Conservation (phyloP, 2,113 vertebrate genomes). For the Callocephalon fimbriatum region DNA sequence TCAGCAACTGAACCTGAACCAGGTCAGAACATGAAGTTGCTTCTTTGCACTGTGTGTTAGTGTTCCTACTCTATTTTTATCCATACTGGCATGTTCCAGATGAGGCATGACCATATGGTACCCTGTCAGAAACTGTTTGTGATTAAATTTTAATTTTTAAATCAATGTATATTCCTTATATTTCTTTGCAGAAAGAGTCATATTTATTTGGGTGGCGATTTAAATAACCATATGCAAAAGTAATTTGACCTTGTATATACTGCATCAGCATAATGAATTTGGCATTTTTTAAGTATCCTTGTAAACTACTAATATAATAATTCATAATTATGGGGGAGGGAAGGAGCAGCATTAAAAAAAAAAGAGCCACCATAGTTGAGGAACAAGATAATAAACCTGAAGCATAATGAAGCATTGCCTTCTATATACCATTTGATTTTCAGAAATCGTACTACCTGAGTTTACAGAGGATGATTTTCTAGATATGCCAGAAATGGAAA, state of each 20-base stretch:
- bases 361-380: background rate
- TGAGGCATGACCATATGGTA: background rate
- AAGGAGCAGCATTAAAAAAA: background rate
- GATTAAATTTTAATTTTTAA: background rate
- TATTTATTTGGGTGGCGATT: background rate
- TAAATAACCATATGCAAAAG: background rate
- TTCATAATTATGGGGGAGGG: background rate
- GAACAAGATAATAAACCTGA: background rate
- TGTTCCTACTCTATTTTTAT: background rate
- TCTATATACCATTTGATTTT: background rate
- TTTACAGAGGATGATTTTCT: slow-evolving; percentile 80
- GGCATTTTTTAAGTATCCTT: background rate
- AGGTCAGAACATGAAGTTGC: background rate
- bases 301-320: background rate
- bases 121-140: background rate
- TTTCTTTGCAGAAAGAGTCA: background rate
- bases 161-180: background rate
- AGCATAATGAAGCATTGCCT: background rate
- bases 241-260: background rate
- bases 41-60: background rate
- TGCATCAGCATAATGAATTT: background rate
- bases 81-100: background rate
- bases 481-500: slow-evolving; percentile 84
- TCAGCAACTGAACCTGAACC: background rate
- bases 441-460: slow-evolving; percentile 72